phyloP scores from a whole-genome alignment of 2,113 vertebrate genomes.

The Salvelinus namaycush region DNA sequence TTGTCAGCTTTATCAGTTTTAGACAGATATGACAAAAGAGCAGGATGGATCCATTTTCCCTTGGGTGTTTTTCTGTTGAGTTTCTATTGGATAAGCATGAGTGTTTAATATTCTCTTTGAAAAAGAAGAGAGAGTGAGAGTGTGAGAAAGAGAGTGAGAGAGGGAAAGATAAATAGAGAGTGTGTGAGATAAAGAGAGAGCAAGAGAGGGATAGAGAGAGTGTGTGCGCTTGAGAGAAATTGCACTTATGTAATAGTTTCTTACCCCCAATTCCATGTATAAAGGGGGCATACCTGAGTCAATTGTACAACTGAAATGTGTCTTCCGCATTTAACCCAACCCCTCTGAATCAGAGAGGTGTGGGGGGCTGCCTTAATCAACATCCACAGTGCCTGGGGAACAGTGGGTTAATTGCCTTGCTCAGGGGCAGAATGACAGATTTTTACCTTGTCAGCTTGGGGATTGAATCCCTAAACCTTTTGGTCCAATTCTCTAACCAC shows the following conservation, averaged over 20 bases:
- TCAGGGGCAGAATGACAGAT: too few species aligned
- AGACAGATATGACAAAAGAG: conserved; percentile 40
- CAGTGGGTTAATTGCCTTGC: too few species aligned
- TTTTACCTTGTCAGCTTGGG: too few species aligned
- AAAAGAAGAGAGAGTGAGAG: neutral
- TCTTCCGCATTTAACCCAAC: too few species aligned
- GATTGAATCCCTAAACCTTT: too few species aligned
- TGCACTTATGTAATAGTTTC: neutral
- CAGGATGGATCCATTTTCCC: conserved; percentile 7
- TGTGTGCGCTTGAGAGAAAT: neutral
- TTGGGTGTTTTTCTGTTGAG: neutral
- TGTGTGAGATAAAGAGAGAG: neutral
- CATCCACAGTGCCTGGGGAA: too few species aligned
- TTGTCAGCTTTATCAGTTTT: conserved; percentile 48
- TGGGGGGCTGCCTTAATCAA: too few species aligned
- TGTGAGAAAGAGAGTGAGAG: too few species aligned
- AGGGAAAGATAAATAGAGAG: too few species aligned
- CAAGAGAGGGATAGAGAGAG: neutral
- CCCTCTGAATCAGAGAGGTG: too few species aligned
- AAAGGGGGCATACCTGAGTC: neutral
- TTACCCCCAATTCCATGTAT: neutral
- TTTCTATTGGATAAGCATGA: conserved; percentile 10
- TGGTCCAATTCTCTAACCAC: too few species aligned
- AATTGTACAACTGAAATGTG: too few species aligned
- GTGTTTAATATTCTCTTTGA: conserved; percentile 34